Evolutionary conservation across 1,140 invertebrate genomes (phyloP).

Genomic region (Goniozus legneri): DNA sequence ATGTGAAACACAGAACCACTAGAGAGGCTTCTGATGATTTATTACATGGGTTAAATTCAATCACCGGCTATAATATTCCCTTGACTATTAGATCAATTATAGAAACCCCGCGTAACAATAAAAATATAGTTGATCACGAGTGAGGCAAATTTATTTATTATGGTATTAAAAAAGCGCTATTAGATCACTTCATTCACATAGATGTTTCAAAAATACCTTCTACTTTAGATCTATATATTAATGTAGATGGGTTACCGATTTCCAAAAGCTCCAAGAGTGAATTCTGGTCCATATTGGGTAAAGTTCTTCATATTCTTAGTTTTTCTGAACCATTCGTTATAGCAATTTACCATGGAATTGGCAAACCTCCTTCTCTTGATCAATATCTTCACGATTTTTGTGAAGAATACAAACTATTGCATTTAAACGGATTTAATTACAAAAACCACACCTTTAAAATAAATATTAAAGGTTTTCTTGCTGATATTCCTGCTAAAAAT

Average conservation of each 20-base stretch:
- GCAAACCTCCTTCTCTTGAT: not conserved
- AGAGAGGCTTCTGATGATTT: not conserved
- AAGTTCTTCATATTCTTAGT: not conserved
- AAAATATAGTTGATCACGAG: not conserved
- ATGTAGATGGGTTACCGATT: conserved; percentile 2
- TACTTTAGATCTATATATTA: not conserved
- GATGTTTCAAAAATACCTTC: not conserved
- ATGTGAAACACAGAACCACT: not conserved
- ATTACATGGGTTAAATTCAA: not conserved
- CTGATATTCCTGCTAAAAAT: not conserved
- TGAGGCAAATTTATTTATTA: not conserved
- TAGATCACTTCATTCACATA: not conserved
- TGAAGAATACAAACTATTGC: not conserved
- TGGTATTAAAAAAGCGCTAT: not conserved
- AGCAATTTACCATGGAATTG: not conserved
- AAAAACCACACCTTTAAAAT: not conserved
- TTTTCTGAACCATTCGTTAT: not conserved
- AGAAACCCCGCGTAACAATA: not conserved
- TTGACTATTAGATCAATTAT: not conserved
- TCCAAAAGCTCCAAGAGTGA: not conserved
- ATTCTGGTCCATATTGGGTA: not conserved
- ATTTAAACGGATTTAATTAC: not conserved
- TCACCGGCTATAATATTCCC: not conserved
- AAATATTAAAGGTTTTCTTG: not conserved
- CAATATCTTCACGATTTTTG: not conserved